Evolutionary conservation across 2,113 vertebrate species (phyloP).

Genomic region (Brachionichthys hirsutus): DNA sequence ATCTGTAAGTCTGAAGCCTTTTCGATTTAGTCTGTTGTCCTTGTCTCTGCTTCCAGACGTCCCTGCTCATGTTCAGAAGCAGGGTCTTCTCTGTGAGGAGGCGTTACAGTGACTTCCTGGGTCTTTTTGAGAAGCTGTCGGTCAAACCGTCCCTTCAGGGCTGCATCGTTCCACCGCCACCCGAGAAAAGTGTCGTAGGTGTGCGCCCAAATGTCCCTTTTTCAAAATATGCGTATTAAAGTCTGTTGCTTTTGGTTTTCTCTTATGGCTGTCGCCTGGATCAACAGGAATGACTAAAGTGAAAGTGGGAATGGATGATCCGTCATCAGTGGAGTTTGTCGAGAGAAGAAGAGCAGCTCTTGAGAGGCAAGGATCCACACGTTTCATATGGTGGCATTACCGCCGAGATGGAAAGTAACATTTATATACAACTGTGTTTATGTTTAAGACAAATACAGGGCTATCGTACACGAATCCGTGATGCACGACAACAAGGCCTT

Average conservation of each 20-base stretch:
- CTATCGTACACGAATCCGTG: too few species aligned
- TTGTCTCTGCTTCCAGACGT: conserved; percentile 78
- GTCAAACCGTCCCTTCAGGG: conserved; percentile 91
- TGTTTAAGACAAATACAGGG: too few species aligned
- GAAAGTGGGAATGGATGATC: conserved; percentile 97
- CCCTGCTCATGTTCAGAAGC: conserved; percentile 87
- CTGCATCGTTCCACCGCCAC: conserved; percentile 90
- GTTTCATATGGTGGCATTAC: neutral
- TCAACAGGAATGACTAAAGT: conserved; percentile 95
- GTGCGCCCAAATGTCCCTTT: neutral
- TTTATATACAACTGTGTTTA: too few species aligned
- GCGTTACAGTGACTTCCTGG: conserved; percentile 96
- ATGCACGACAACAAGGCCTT: neutral
- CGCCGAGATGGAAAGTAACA: too few species aligned
- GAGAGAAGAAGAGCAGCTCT: conserved; percentile 92
- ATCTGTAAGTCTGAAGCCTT: neutral
- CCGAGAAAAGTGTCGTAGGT: conserved; percentile 97
- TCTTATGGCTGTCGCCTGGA: conserved; percentile 13
- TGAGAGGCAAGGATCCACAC: conserved; percentile 80
- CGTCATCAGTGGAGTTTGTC: conserved; percentile 93
- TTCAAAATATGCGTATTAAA: neutral
- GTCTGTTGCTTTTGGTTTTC: neutral
- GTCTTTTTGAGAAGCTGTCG: conserved; percentile 91
- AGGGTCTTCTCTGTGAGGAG: conserved; percentile 89
- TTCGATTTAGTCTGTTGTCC: neutral